Conservation (phyloP, 2,797 vertebrate genomes). For the Acanthurus lineatus region DNA sequence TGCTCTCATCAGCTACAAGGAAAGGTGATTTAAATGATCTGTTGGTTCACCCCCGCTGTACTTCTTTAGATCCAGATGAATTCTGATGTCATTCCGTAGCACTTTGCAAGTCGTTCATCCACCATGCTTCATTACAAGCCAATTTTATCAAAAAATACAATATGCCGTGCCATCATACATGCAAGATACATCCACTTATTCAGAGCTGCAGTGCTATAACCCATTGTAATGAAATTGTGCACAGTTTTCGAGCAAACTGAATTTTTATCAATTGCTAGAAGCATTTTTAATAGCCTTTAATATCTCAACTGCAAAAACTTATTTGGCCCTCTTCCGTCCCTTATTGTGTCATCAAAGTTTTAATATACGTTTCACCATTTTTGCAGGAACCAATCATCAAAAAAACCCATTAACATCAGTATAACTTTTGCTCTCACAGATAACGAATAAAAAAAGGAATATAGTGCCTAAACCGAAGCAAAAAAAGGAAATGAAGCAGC, state of each 20-base stretch:
- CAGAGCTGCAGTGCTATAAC: not conserved
- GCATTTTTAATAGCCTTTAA: not conserved
- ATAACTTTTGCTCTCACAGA: slow-evolving; percentile 18
- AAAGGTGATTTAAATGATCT: slow-evolving; percentile 58
- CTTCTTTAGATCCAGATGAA: slow-evolving; percentile 60
- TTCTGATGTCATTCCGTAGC: slow-evolving; percentile 25
- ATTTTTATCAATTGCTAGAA: not conserved
- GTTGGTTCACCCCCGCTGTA: slow-evolving; percentile 45
- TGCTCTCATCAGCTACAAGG: slow-evolving; percentile 37
- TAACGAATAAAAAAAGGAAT: slow-evolving; percentile 15
- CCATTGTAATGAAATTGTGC: not conserved
- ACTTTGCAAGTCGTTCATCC: slow-evolving; percentile 28
- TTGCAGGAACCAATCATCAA: slow-evolving; percentile 18
- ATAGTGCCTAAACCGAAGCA: not conserved
- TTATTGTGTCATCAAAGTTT: not conserved
- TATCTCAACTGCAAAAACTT: not conserved
- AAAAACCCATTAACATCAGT: slow-evolving; percentile 10
- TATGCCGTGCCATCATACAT: not conserved
- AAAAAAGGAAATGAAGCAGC: slow-evolving; percentile 40
- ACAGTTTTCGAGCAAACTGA: not conserved
- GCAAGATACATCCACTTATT: not conserved
- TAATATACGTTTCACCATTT: not conserved
- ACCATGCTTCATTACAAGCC: slow-evolving; percentile 53
- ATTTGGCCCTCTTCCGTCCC: not conserved
- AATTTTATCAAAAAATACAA: slow-evolving; percentile 27